A percentile compares a stretch with the other conserved stretches of the same genome.
Evolutionary conservation across 2,113 vertebrate species (phyloP).

Genomic region (Orycteropus afer): DNA sequence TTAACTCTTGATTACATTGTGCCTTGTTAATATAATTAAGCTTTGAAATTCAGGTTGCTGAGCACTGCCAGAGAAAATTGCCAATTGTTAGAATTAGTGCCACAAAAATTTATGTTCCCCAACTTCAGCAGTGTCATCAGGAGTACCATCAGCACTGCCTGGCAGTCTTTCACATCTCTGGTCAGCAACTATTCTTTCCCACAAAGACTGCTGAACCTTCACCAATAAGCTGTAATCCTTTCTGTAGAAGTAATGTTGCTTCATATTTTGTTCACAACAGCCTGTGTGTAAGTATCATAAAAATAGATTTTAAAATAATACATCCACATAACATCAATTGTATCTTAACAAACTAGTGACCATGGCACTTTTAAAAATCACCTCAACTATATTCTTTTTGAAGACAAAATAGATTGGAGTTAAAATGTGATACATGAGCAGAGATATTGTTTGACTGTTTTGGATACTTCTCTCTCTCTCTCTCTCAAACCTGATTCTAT

Average conservation of each 20-base stretch:
- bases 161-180: background rate
- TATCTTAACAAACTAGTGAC: background rate
- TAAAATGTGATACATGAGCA: background rate
- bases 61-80: conserved; percentile 38
- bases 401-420: background rate
- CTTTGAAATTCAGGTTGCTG: background rate
- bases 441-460: background rate
- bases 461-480: background rate
- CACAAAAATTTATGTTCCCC: conserved; percentile 40
- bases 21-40: conserved; percentile 57
- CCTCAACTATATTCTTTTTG: background rate
- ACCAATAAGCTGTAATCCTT: background rate
- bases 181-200: background rate
- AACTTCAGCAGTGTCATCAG: background rate
- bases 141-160: background rate
- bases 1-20: conserved; percentile 51
- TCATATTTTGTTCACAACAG: background rate
- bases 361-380: background rate
- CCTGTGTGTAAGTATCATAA: background rate
- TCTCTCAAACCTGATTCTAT: background rate
- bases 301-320: background rate
- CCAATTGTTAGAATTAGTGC: background rate
- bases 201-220: background rate
- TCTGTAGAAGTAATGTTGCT: background rate
- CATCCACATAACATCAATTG: background rate